Conservation (phyloP, 2,113 vertebrate genomes). For the Alosa alosa region DNA sequence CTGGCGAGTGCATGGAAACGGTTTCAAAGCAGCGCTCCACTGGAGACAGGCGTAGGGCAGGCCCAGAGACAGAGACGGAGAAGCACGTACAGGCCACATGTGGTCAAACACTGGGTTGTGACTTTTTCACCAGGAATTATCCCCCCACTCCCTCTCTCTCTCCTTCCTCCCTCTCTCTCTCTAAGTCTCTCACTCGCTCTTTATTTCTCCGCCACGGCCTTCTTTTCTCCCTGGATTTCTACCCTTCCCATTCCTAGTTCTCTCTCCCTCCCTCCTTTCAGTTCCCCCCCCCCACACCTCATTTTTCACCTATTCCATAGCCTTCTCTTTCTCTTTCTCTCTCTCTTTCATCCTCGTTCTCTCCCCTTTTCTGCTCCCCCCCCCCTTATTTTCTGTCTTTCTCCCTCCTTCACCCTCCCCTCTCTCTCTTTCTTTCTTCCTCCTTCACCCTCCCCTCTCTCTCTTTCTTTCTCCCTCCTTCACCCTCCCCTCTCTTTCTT, state of each 20-base stretch:
- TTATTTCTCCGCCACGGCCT: background rate
- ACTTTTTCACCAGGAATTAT: conserved; percentile 13
- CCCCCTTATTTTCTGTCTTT: no score
- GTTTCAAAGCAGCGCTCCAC: conserved; percentile 68
- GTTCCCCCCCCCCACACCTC: no score
- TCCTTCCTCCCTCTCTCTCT: background rate
- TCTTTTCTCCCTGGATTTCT: background rate
- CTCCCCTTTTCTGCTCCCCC: no score
- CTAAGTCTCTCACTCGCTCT: background rate
- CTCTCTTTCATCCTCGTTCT: background rate
- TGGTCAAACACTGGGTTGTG: conserved; percentile 4
- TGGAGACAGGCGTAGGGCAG: background rate
- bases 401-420: background rate
- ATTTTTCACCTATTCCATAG: background rate
- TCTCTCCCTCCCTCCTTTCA: background rate
- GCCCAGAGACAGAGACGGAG: background rate
- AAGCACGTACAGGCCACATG: conserved; percentile 6
- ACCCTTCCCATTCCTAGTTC: background rate
- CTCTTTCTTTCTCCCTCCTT: background rate
- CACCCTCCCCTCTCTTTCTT: background rate
- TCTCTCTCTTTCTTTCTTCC: background rate
- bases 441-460: background rate
- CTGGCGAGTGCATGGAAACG: conserved; percentile 77
- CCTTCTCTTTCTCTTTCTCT: background rate
- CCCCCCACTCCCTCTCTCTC: background rate